phyloP scores from a whole-genome alignment of 2,113 vertebrate species.

The Rhinichthys klamathensis region DNA sequence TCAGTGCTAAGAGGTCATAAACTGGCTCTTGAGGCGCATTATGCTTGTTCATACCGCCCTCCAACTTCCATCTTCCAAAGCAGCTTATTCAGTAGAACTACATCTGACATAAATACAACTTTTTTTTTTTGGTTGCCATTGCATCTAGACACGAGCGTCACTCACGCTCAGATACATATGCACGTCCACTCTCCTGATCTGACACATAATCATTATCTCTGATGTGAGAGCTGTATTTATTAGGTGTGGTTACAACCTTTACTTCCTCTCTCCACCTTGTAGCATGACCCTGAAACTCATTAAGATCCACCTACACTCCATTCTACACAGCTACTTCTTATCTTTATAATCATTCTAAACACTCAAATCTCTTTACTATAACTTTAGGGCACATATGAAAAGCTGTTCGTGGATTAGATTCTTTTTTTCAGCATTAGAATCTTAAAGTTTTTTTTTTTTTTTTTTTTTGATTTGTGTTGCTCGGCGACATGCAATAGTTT shows the following conservation, averaged over 20 bases:
- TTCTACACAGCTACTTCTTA: background rate
- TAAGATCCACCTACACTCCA: constrained; percentile 1
- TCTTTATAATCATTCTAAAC: constrained; percentile 1
- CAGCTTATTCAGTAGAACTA: background rate
- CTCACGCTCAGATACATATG: background rate
- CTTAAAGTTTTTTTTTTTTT: background rate
- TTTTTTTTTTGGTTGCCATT: background rate
- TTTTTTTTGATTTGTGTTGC: background rate
- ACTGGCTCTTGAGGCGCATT: constrained; percentile 67
- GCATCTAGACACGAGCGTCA: background rate
- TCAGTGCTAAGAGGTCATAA: constrained; percentile 79
- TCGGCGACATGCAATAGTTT: background rate
- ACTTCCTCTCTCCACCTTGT: background rate
- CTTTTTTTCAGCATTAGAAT: background rate
- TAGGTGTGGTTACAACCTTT: constrained; percentile 17
- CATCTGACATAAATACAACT: background rate
- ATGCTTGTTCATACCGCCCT: constrained; percentile 67
- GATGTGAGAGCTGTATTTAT: constrained; percentile 16
- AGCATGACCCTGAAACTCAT: constrained; percentile 15
- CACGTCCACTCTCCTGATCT: background rate
- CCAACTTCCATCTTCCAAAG: constrained; percentile 36
- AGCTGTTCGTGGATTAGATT: background rate
- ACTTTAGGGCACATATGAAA: background rate
- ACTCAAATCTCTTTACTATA: background rate
- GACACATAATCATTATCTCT: constrained; percentile 5